These are phyloP conservation scores for Melanotaenia nigrans DNA, from an alignment of 2,797 vertebrate species.

Conservation along the genomic window DNA sequence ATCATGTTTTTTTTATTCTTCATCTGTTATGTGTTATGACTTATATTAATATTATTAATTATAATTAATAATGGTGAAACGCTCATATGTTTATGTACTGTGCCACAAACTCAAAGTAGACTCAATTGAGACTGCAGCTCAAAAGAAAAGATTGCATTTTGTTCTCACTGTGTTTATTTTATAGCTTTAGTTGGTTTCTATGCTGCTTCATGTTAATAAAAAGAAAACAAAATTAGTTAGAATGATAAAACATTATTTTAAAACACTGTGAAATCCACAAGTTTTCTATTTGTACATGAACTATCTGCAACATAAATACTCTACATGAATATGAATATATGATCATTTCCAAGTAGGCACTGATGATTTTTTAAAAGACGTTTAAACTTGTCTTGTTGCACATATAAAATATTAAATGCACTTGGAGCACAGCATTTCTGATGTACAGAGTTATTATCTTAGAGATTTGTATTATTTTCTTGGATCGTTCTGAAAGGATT, in stretches of 20 bases:
- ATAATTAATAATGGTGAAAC: background rate
- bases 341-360: background rate
- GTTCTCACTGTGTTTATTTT: background rate
- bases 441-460: background rate
- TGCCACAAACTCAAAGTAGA: background rate
- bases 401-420: background rate
- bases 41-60: background rate
- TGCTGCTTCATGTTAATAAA: background rate
- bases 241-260: background rate
- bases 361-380: background rate
- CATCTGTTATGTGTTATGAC: background rate
- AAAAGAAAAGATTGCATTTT: background rate
- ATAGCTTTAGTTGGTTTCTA: background rate
- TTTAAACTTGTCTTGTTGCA: background rate
- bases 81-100: background rate
- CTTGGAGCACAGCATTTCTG: background rate
- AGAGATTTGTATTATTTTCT: background rate
- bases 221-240: background rate
- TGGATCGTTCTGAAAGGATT: background rate
- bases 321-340: background rate
- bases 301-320: background rate
- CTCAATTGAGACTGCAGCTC: background rate
- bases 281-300: background rate
- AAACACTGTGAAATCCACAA: background rate
- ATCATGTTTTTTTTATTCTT: background rate